Evolutionary conservation across 2,888 invertebrate genomes (phyloP).

Genomic region (Zhengitettix transpicula): DNA sequence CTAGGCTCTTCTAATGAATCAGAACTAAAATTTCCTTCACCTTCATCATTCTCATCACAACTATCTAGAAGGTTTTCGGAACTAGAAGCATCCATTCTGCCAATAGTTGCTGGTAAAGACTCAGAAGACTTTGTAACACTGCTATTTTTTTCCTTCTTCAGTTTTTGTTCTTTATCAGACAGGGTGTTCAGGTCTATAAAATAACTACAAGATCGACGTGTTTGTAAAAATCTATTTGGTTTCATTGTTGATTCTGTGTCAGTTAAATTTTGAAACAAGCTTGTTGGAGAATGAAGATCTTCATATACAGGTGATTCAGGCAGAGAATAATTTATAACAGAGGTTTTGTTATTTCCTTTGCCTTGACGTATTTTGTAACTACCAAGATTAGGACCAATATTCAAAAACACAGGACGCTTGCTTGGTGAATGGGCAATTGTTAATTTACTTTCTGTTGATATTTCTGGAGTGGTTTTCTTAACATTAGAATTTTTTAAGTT

Average conservation of each 20-base stretch:
- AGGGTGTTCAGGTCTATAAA: slow-evolving; percentile 39
- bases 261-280: slow-evolving; percentile 8
- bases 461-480: background rate
- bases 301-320: slow-evolving; percentile 72
- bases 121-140: slow-evolving; percentile 23
- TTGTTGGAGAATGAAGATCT: slow-evolving; percentile 26
- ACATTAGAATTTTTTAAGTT: slow-evolving; percentile 6
- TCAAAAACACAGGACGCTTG: slow-evolving; percentile 9
- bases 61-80: slow-evolving; percentile 18
- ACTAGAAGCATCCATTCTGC: slow-evolving; percentile 14
- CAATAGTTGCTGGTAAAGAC: slow-evolving; percentile 23
- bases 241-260: slow-evolving; percentile 10
- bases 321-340: slow-evolving; percentile 33
- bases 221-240: slow-evolving; percentile 22
- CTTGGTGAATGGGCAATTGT: background rate
- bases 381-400: slow-evolving; percentile 3
- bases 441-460: background rate
- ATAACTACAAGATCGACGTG: slow-evolving; percentile 45
- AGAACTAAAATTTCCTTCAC: slow-evolving; percentile 58
- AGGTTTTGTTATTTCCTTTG: background rate
- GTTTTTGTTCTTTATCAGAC: slow-evolving; percentile 4
- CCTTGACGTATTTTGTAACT: slow-evolving; percentile 1
- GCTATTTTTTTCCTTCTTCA: slow-evolving; percentile 3
- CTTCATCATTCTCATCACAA: slow-evolving; percentile 24
- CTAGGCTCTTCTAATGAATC: slow-evolving; percentile 60